Evolutionary conservation across 2,797 vertebrate species (phyloP).

Genomic region (Gephyroberyx darwinii): DNA sequence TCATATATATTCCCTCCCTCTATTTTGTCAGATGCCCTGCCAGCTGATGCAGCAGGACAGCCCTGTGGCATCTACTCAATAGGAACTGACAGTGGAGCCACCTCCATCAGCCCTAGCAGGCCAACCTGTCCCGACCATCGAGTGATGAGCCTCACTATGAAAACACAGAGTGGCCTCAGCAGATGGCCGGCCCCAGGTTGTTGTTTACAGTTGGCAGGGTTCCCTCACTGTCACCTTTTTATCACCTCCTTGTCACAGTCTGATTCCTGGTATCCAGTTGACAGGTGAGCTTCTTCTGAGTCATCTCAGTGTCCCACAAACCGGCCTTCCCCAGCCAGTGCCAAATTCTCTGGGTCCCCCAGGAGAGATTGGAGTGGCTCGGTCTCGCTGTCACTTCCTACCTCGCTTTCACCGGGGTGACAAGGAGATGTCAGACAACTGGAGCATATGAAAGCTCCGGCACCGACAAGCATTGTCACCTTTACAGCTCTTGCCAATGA

Average conservation of each 20-base stretch:
- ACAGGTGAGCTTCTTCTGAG: constrained; percentile 59
- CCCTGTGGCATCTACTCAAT: constrained; percentile 14
- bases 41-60: neutral
- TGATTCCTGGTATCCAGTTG: constrained; percentile 51
- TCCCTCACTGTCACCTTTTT: constrained; percentile 68
- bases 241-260: constrained; percentile 72
- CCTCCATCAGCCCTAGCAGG: constrained; percentile 27
- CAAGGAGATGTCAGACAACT: constrained; percentile 62
- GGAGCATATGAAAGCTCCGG: constrained; percentile 48
- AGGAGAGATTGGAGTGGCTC: constrained; percentile 21
- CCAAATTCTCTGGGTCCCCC: constrained; percentile 35
- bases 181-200: constrained; percentile 63
- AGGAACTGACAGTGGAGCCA: constrained; percentile 39
- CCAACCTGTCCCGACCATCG: constrained; percentile 40
- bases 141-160: constrained; percentile 35
- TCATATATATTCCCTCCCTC: neutral
- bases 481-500: constrained; percentile 46
- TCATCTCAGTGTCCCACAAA: constrained; percentile 47
- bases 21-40: neutral
- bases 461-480: constrained; percentile 54
- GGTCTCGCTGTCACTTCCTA: constrained; percentile 48
- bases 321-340: constrained; percentile 19
- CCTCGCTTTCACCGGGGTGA: constrained; percentile 46
- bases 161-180: constrained; percentile 35
- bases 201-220: constrained; percentile 53